These are phyloP conservation scores for Takifugu bimaculatus DNA, from an alignment of 2,113 vertebrate species.

Conservation along the genomic window DNA sequence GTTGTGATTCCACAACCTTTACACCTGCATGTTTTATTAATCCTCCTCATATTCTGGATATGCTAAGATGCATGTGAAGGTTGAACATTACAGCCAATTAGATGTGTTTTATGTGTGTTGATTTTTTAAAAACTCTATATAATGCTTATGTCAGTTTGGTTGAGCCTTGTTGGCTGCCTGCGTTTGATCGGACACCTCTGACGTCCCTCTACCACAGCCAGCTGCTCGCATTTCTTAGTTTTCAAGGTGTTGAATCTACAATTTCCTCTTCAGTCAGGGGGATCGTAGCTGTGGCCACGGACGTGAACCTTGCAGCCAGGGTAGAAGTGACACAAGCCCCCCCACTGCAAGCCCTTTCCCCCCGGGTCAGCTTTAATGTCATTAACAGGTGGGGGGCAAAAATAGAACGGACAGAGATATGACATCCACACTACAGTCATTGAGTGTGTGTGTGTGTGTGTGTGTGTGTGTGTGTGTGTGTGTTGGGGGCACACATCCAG, in stretches of 20 bases:
- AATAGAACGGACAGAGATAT: conserved; percentile 63
- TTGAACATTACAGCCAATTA: no score
- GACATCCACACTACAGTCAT: conserved; percentile 8
- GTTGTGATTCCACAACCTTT: no score
- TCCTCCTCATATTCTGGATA: no score
- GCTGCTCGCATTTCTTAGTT: conserved; percentile 4
- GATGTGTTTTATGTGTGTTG: no score
- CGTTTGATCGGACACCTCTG: background rate
- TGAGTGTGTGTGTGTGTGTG: conserved; percentile 10
- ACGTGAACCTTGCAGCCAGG: conserved; percentile 32
- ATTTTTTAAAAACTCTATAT: no score
- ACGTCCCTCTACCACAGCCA: conserved; percentile 19
- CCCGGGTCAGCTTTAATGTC: conserved; percentile 64
- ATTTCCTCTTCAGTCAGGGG: conserved; percentile 49
- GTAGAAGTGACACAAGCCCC: conserved; percentile 36
- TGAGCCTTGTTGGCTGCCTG: background rate
- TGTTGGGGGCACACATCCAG: conserved; percentile 1
- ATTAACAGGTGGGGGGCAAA: conserved; percentile 77
- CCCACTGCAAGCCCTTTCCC: conserved; percentile 16
- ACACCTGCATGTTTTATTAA: no score
- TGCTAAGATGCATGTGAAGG: no score
- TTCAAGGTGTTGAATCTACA: conserved; percentile 54
- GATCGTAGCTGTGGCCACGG: conserved; percentile 15
- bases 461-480: conserved; percentile 8
- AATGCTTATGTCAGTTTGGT: no score